Conservation (phyloP, 2,888 invertebrate species). For the Ceriagrion tenellum region DNA sequence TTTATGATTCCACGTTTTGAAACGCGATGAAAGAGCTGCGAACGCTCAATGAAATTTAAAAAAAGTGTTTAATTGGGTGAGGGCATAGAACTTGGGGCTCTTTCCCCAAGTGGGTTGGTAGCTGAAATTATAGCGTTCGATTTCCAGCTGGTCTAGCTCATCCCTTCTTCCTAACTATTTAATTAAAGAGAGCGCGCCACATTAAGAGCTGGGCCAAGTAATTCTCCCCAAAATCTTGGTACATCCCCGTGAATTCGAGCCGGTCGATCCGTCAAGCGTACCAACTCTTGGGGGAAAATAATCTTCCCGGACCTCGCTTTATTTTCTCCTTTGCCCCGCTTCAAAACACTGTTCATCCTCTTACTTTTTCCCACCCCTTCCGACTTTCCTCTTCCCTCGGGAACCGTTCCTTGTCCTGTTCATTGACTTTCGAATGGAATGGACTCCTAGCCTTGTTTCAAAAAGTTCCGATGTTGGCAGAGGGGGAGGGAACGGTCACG, state of each 20-base stretch:
- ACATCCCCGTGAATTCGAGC: slow-evolving; percentile 24
- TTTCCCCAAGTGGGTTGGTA: neutral
- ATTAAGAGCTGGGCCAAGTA: neutral
- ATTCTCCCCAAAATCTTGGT: neutral
- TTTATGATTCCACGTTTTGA: no score
- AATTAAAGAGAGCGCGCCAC: neutral
- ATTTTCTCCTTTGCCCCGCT: slow-evolving; percentile 22
- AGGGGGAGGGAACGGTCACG: slow-evolving; percentile 22
- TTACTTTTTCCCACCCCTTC: neutral
- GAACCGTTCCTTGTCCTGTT: neutral
- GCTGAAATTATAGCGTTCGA: neutral
- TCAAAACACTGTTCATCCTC: neutral
- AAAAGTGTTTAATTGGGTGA: no score
- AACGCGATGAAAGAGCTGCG: no score
- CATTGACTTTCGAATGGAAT: slow-evolving; percentile 44
- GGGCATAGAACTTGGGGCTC: no score
- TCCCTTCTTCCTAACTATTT: neutral
- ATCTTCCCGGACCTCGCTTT: slow-evolving; percentile 12
- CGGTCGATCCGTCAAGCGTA: slow-evolving; percentile 29
- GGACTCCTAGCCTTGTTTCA: slow-evolving; percentile 42
- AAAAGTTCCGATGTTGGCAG: slow-evolving; percentile 55
- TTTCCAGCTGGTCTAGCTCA: neutral
- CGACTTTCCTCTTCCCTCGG: neutral
- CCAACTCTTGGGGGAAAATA: slow-evolving; percentile 21
- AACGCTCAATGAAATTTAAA: no score